Base-by-base conservation (phyloP, 2,113 vertebrate genomes). In the Clarias magur region DNA sequence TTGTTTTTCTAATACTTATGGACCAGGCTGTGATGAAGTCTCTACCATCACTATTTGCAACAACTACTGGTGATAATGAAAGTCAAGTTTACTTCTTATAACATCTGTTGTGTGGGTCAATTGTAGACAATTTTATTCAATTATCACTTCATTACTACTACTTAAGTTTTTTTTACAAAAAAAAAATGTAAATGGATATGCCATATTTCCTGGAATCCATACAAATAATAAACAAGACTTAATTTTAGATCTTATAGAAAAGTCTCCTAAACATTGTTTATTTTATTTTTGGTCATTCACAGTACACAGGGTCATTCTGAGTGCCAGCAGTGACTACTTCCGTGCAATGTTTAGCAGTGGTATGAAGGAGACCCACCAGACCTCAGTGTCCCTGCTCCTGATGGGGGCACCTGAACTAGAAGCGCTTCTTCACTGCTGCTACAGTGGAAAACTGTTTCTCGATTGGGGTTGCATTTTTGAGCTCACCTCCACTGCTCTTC, bases 291-390 rank as follows among this genome's bases (percentile, higher is more conserved):
- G 3, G 19, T 12, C n/a, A 57, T 70, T 23, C 5, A 6, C 86
- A 99, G 97, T 95, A 87, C 97, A 99, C 92, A 96, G 96, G 88
- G 93, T 95, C 48, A 93, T 97, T 78, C 91, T 99, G 90, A 96
- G 96, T 83, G 97, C 95, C 59, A 95, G 96, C 91, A 97, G 97
- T 19, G 96, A 97, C 89, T 99, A 97, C 92, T 98, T 98, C 92
- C 93, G 93, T 0, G 96, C 94, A 23, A 97, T 99, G 96, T 97
- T 99, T 90, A 95, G 95, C 54, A 95, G 94, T 10, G 97, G 96
- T 25, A 98, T 99, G 97, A 95, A 85, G 80, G 97, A 99, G 92
- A 94, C 95, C 75, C 89, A 73, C 67, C 96, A 97, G 9, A 30
- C 81, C 6, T 3, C 88, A 0, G 87, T 97, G 4, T 79, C 60